phyloP scores from a whole-genome alignment of 1,140 invertebrate genomes.

The Camponotus vicinus region DNA sequence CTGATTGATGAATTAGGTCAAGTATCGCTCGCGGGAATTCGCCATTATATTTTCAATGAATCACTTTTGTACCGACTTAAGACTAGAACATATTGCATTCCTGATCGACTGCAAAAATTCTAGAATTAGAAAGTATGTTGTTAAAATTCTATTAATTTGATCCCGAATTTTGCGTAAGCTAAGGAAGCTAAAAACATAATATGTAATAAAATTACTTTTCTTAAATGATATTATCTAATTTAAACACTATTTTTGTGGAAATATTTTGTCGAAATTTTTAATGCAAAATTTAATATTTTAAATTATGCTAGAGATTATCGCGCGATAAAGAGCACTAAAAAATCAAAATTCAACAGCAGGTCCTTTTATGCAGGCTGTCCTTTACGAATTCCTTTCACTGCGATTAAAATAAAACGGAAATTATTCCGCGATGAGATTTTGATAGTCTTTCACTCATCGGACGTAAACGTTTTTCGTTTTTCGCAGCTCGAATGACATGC shows the following conservation, averaged over 20 bases:
- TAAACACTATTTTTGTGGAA: not conserved
- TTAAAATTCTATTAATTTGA: not conserved
- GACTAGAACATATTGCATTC: not conserved
- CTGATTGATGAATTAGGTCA: conserved; percentile 19
- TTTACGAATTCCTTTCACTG: not conserved
- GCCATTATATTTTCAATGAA: conserved; percentile 14
- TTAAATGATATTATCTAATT: not conserved
- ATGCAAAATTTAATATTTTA: not conserved
- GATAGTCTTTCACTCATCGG: not conserved
- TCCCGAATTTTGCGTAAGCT: not conserved
- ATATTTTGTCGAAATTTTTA: not conserved
- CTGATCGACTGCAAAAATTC: not conserved
- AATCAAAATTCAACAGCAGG: not conserved
- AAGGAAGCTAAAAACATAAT: not conserved
- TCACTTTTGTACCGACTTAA: not conserved
- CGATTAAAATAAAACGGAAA: conserved; percentile 15
- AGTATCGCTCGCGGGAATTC: not conserved
- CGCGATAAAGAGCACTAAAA: not conserved
- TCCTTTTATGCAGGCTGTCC: not conserved
- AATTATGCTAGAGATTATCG: not conserved
- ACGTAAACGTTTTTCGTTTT: not conserved
- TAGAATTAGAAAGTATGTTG: not conserved
- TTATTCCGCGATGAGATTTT: not conserved
- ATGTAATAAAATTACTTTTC: not conserved
- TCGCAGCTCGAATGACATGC: not conserved